Evolutionary conservation across 1,140 invertebrate genomes (phyloP), one percentile per base, ranked within the genome.

Genomic region (Lordiphosa stackelbergi): DNA sequence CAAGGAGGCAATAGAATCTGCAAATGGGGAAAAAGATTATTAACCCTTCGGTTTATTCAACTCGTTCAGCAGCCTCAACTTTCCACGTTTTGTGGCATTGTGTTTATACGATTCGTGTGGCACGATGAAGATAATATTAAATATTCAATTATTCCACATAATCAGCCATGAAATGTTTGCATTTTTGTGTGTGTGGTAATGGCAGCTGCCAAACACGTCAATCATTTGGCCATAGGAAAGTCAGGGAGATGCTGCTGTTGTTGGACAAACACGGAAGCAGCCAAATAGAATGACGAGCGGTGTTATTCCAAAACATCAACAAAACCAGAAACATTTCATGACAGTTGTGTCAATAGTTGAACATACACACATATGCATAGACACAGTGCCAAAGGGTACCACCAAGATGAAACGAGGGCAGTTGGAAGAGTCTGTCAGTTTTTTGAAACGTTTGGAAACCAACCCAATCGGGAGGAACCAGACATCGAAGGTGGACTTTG

Each of bases 281-380:
- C 58, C 11, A 31, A 46, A 31, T 24, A 31, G 31, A 24, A 34
- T 46, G 11, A 11, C 43, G 13, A 46, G 31, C 43, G 12, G 9
- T 42, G 16, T 42, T 31, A 31, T 3, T 48, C 34, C 42, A 56
- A 54, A 61, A 66, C 51, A 55, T 59, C 45, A 66, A 58, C 64
- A 66, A 66, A 65, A 54, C 38, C n/a, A 49, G 37, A 38, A 54
- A 53, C 68, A 71, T 65, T 58, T 69, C 46, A 69, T 47, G 65
- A 49, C 73, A 78, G 60, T 79, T 79, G 74, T 79, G 74, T 78
- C 74, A 78, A 78, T 78, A 78, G 65, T 63, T 68, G 43, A 55
- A 35, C 37, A 31, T 43, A 57, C 38, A 61, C 2, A 54, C 52
- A 58, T 34, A 37, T 48, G 7, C 9, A n/a, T 1, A 48, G 55